Conservation (phyloP, 2,888 invertebrate genomes). For the Eristalis tenax region DNA sequence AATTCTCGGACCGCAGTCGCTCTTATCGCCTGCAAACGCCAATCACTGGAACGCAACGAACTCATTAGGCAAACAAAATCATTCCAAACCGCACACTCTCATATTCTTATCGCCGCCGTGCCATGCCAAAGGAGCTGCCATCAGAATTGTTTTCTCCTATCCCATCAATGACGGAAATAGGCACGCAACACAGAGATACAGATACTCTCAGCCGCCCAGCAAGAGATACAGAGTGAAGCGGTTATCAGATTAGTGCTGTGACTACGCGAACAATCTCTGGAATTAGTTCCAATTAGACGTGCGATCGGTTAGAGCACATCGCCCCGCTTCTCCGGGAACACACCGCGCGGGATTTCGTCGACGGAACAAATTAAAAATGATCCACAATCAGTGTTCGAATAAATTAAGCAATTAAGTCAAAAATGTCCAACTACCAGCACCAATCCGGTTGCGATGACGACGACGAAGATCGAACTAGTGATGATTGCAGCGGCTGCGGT, state of each 20-base stretch:
- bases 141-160: not conserved
- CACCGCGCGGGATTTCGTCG: conserved; percentile 17
- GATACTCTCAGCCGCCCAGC: conserved; percentile 19
- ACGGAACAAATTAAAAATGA: conserved; percentile 67
- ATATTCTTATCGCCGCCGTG: not conserved
- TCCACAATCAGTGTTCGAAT: conserved; percentile 66
- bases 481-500: not conserved
- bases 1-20: not conserved
- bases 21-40: not conserved
- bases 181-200: not conserved
- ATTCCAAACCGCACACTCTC: not conserved
- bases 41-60: not conserved
- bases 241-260: conserved; percentile 49
- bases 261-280: conserved; percentile 24
- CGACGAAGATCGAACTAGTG: not conserved
- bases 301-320: conserved; percentile 59
- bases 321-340: not conserved
- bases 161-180: not conserved
- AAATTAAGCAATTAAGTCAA: conserved; percentile 71
- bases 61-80: not conserved
- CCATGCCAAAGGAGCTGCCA: not conserved
- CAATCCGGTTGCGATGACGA: not conserved
- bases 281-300: conserved; percentile 63
- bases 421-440: conserved; percentile 43
- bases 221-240: conserved; percentile 17